phyloP scores from a whole-genome alignment of 2,113 vertebrate genomes.

The Cebidichthys violaceus region DNA sequence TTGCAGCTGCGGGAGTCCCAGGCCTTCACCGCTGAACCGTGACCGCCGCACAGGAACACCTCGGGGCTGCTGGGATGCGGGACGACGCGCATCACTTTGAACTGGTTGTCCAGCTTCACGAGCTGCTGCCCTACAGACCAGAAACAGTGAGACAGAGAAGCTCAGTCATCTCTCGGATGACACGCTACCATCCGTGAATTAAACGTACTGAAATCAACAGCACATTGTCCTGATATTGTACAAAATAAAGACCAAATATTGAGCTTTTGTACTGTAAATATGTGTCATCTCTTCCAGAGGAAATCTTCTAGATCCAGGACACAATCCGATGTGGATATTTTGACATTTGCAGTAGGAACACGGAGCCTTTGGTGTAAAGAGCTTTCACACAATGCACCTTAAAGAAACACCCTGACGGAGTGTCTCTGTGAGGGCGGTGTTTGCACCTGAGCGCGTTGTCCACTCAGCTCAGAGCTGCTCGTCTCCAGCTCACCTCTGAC shows the following conservation, averaged over 20 bases:
- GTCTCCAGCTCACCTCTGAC: slow-evolving; percentile 15
- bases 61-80: slow-evolving; percentile 87
- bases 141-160: background rate
- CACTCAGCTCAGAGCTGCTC: background rate
- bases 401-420: background rate
- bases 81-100: slow-evolving; percentile 87
- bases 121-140: slow-evolving; percentile 85
- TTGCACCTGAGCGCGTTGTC: background rate
- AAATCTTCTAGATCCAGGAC: background rate
- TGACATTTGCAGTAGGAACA: background rate
- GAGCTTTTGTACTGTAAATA: too few relatives aligned
- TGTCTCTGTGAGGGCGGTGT: background rate
- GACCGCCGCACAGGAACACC: slow-evolving; percentile 92
- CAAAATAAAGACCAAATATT: background rate
- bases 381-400: background rate
- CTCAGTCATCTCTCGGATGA: slow-evolving; percentile 3
- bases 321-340: background rate
- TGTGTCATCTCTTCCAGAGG: background rate
- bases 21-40: slow-evolving; percentile 91
- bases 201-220: background rate
- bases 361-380: background rate
- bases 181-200: background rate
- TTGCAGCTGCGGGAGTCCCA: slow-evolving; percentile 92
- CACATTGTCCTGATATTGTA: background rate
- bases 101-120: slow-evolving; percentile 86